A percentile compares a stretch with the other conserved stretches of the same genome.
phyloP scores from a whole-genome alignment of 2,113 vertebrate species.

The Melanotaenia duboulayi region DNA sequence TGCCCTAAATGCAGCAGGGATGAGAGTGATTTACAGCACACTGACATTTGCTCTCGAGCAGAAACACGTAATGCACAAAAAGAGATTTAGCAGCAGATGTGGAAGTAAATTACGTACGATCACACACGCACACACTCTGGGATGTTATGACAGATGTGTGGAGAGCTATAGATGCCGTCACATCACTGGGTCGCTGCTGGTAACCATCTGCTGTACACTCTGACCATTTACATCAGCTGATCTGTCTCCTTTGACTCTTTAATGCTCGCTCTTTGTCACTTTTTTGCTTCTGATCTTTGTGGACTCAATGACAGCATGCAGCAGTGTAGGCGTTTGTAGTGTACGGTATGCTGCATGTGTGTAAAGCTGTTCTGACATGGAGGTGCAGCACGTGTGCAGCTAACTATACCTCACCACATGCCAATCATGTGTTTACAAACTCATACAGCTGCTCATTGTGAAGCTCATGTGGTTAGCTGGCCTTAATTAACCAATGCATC shows the following conservation, averaged over 20 bases:
- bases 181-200: constrained; percentile 38
- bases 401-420: constrained; percentile 1
- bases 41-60: constrained; percentile 19
- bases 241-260: constrained; percentile 19
- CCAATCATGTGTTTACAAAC: constrained; percentile 26
- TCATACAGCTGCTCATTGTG: constrained; percentile 49
- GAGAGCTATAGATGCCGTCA: constrained; percentile 28
- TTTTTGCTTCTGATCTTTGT: not conserved
- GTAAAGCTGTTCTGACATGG: not conserved
- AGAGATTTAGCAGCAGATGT: constrained; percentile 47
- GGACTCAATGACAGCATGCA: not conserved
- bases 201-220: constrained; percentile 51
- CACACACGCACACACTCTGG: constrained; percentile 8
- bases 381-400: constrained; percentile 5
- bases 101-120: constrained; percentile 44
- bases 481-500: constrained; percentile 52
- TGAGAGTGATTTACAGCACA: constrained; percentile 1
- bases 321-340: not conserved
- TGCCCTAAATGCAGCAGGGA: constrained; percentile 9
- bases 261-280: not conserved
- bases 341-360: not conserved
- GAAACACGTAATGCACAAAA: constrained; percentile 13
- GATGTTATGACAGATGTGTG: constrained; percentile 52
- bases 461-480: constrained; percentile 41
- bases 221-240: constrained; percentile 20